phyloP scores from a whole-genome alignment of 2,113 vertebrate species.

The Phodopus roborovskii region DNA sequence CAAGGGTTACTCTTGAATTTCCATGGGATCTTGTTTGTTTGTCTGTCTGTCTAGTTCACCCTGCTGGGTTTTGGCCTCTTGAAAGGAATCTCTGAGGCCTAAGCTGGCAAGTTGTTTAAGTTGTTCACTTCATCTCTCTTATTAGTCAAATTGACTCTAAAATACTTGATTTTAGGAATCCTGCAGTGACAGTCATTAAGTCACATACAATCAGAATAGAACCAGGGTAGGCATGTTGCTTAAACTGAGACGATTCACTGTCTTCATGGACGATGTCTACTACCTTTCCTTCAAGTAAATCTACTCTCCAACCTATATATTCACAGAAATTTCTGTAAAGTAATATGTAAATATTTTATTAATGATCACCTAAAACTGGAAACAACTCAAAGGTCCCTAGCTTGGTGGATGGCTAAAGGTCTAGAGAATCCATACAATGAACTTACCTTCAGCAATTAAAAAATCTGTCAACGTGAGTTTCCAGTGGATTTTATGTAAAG shows the following conservation, averaged over 20 bases:
- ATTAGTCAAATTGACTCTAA: constrained; percentile 15
- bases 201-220: background rate
- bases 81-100: background rate
- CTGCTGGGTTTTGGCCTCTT: background rate
- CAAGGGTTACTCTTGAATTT: background rate
- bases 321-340: background rate
- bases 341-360: background rate
- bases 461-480: background rate
- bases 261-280: background rate
- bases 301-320: background rate
- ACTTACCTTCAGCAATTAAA: background rate
- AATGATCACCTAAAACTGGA: background rate
- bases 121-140: background rate
- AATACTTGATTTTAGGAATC: constrained; percentile 3
- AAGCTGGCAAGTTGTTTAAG: background rate
- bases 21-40: background rate
- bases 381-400: background rate
- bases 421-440: background rate
- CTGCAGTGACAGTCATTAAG: background rate
- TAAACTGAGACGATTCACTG: background rate
- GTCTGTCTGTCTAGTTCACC: background rate
- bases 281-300: background rate
- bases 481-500: background rate
- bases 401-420: background rate
- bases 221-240: background rate